phyloP scores from a whole-genome alignment of 2,888 invertebrate genomes.

The Luperina testacea region DNA sequence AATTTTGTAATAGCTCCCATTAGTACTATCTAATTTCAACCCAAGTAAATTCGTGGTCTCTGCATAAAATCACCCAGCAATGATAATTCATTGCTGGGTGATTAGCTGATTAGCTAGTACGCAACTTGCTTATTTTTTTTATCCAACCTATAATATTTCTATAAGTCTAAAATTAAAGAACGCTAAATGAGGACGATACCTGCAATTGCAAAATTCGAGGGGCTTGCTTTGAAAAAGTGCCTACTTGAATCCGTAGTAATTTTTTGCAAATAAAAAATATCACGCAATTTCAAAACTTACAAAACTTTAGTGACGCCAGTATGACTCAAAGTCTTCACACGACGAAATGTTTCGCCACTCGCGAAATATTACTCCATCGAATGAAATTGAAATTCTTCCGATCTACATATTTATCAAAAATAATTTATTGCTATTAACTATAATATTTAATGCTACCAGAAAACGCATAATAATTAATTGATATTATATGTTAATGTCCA shows the following conservation, averaged over 20 bases:
- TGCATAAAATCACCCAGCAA: background rate
- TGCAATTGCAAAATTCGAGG: slow-evolving; percentile 1
- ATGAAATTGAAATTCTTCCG: slow-evolving; percentile 23
- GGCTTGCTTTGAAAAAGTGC: background rate
- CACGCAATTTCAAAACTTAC: slow-evolving; percentile 23
- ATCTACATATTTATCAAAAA: slow-evolving; percentile 16
- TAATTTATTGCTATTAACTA: background rate
- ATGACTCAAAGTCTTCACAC: slow-evolving; percentile 34
- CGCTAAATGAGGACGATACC: slow-evolving; percentile 12
- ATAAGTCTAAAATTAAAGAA: slow-evolving; percentile 1
- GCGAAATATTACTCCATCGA: slow-evolving; percentile 30
- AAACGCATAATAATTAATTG: slow-evolving; percentile 19
- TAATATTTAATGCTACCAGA: slow-evolving; percentile 1
- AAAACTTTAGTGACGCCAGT: slow-evolving; percentile 16
- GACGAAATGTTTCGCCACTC: slow-evolving; percentile 33
- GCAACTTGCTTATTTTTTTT: slow-evolving; percentile 16
- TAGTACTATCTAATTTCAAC: slow-evolving; percentile 2
- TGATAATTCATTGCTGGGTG: too few relatives aligned
- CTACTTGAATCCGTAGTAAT: background rate
- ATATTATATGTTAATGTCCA: background rate
- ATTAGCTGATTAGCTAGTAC: background rate
- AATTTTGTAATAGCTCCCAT: background rate
- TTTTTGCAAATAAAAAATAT: slow-evolving; percentile 5
- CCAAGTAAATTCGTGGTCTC: slow-evolving; percentile 4
- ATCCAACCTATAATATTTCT: background rate